Conservation (phyloP, 2,888 invertebrate species). For the Drosophila recens region DNA sequence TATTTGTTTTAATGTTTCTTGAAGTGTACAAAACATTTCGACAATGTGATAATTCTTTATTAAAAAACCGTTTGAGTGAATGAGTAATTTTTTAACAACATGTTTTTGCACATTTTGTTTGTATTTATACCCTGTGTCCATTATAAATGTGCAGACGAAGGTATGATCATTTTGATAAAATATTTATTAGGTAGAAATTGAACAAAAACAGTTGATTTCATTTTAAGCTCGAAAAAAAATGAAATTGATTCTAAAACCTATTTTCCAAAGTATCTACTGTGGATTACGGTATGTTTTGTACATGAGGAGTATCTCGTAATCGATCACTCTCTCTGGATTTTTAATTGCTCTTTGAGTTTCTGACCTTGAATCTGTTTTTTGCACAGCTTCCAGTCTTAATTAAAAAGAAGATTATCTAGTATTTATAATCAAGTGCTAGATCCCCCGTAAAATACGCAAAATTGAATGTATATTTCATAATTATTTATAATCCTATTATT, state of each 20-base stretch:
- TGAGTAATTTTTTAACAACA: background rate
- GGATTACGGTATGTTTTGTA: background rate
- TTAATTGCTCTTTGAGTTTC: background rate
- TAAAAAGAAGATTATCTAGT: constrained; percentile 16
- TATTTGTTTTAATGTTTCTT: constrained; percentile 23
- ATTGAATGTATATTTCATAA: constrained; percentile 1
- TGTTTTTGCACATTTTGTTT: background rate
- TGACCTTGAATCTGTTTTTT: constrained; percentile 26
- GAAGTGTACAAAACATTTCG: constrained; percentile 11
- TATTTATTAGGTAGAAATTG: background rate
- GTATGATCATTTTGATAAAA: background rate
- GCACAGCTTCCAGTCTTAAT: constrained; percentile 44
- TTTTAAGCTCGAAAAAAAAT: no score
- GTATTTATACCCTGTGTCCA: background rate
- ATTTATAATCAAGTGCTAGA: constrained; percentile 8
- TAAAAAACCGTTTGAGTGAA: constrained; percentile 1
- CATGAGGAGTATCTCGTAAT: background rate
- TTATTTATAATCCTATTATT: background rate
- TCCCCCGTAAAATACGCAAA: constrained; percentile 5
- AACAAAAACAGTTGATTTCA: background rate
- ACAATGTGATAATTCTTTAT: background rate
- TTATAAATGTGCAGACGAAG: background rate
- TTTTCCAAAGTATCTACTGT: background rate
- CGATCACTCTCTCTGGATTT: background rate
- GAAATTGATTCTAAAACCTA: background rate